Percentiles rank a stretch among this genome's conserved stretches.
Evolutionary conservation across 2,797 vertebrate species (phyloP).

Genomic region (Falco biarmicus): DNA sequence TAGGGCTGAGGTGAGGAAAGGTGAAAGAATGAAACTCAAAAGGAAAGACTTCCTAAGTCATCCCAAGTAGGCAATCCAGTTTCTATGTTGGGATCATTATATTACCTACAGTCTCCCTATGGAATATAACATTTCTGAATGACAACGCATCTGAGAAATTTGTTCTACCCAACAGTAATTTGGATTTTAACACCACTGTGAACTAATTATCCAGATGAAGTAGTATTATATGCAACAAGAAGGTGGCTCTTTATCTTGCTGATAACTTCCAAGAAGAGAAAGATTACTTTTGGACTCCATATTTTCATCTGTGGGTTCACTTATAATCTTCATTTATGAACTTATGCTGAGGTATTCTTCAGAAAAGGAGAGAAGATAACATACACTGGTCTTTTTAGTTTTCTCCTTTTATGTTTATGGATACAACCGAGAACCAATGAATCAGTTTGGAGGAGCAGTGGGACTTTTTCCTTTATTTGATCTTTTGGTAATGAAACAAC

Average conservation of each 20-base stretch:
- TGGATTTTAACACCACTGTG: not conserved
- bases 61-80: not conserved
- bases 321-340: not conserved
- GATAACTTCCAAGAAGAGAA: not conserved
- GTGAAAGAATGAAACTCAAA: not conserved
- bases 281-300: not conserved
- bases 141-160: not conserved
- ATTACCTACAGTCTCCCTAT: not conserved
- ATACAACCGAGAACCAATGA: not conserved
- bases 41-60: not conserved
- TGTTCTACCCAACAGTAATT: not conserved
- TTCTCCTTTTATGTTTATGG: not conserved
- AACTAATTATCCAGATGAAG: not conserved
- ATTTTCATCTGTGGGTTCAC: not conserved
- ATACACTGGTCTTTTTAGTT: not conserved
- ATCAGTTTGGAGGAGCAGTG: accelerated
- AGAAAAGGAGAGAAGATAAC: not conserved
- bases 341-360: not conserved
- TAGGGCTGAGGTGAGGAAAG: not conserved
- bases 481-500: not conserved
- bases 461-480: not conserved
- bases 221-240: not conserved
- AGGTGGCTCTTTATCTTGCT: not conserved
- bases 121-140: not conserved
- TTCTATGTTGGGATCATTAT: not conserved